These are phyloP conservation scores for Lepus europaeus DNA, from an alignment of 2,113 vertebrate species.

Conservation along the genomic window DNA sequence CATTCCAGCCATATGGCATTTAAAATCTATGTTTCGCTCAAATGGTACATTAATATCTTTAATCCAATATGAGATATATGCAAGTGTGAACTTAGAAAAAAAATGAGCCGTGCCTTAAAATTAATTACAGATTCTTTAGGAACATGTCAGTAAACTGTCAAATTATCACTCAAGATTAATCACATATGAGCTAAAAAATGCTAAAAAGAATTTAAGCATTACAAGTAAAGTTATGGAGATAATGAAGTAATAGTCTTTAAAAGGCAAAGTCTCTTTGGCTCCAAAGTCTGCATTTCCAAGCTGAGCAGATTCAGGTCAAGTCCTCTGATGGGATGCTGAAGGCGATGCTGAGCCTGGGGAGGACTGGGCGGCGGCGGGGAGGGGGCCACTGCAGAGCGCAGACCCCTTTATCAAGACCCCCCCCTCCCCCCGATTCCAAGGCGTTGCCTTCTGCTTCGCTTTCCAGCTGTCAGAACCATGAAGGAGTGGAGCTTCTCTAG, in stretches of 20 bases:
- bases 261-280: conserved; percentile 39
- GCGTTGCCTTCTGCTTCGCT: neutral
- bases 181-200: conserved; percentile 44
- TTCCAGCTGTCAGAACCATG: neutral
- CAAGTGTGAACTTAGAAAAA: conserved; percentile 56
- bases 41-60: conserved; percentile 68
- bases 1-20: conserved; percentile 39
- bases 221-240: conserved; percentile 61
- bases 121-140: conserved; percentile 70
- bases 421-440: neutral
- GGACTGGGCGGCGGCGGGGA: neutral
- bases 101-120: conserved; percentile 63
- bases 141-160: conserved; percentile 65
- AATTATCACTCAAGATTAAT: conserved; percentile 69
- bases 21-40: conserved; percentile 66
- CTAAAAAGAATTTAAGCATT: conserved; percentile 61
- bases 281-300: conserved; percentile 53
- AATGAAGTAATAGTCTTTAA: conserved; percentile 62
- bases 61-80: conserved; percentile 63
- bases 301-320: conserved; percentile 27
- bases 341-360: neutral
- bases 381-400: neutral
- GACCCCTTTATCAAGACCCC: neutral
- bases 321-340: neutral
- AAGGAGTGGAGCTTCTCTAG: neutral